Evolutionary conservation across 2,888 invertebrate species (phyloP), one percentile per base, ranked within the genome.

Genomic region (Lochmaea capreae): DNA sequence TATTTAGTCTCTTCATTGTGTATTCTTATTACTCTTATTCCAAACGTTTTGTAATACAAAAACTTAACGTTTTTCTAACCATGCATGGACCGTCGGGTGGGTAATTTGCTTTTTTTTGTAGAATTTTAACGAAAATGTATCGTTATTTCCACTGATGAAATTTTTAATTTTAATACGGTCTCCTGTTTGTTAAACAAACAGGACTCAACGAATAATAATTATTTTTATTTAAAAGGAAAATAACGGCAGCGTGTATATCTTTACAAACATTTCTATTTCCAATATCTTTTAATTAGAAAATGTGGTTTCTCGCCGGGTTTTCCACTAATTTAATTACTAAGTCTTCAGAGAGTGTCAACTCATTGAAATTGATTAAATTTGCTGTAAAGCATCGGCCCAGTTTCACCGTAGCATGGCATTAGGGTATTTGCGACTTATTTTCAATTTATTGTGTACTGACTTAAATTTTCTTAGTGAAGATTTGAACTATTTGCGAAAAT

Each of bases 331-430:
- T 67, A 67, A 67, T 67, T 67, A 67, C 67, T 59, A 46, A 67
- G 46, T 58, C 59, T 67, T 59, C 46, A 43, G 33, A 59, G 67
- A 58, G 59, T 59, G 67, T 67, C 67, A 67, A 67, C 67, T 67
- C 67, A 67, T 67, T 67, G 67, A 67, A 67, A 67, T 67, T 59
- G 59, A 67, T 67, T 67, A 67, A 67, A 67, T 67, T 67, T 59
- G 59, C 59, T 59, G 26, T 46, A 59, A 67, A 67, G 57, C 67
- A 46, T 59, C n/a, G 67, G 67, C 67, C 18, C 43, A 10, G 6
- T 67, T 18, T 14, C 18, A 59, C 26, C 18, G 59, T 33, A 14
- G 8, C 16, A 39, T 3, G 18, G 63, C 63, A n/a, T 63, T 63
- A 18, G 11, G 18, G 43, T 3, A 6, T 43, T 4, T 22, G 42